Percentiles rank a stretch among this genome's conserved stretches.
phyloP scores from a whole-genome alignment of 1,140 invertebrate genomes.

The Drosophila arizonae region DNA sequence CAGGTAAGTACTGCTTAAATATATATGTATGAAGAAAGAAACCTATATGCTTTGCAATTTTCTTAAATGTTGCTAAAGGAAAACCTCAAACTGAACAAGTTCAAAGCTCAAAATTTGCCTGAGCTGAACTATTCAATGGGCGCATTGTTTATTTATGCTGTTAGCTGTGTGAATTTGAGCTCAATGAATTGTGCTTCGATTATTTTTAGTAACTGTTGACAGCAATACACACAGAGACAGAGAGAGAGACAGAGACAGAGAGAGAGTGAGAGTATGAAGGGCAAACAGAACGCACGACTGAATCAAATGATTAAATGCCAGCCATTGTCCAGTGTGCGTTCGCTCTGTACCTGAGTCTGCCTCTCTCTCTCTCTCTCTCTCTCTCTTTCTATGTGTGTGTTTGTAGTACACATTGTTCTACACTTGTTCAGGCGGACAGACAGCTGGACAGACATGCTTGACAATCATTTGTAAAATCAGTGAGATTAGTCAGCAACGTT shows the following conservation, averaged over 20 bases:
- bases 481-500: conserved; percentile 60
- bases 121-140: background rate
- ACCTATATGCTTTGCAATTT: background rate
- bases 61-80: too few relatives aligned
- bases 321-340: conserved; percentile 21
- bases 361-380: background rate
- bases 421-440: background rate
- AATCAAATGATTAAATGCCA: conserved; percentile 60
- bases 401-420: conserved; percentile 17
- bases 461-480: conserved; percentile 76
- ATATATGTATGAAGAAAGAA: background rate
- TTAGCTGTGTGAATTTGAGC: background rate
- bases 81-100: too few relatives aligned
- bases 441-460: conserved; percentile 28
- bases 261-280: conserved; percentile 4
- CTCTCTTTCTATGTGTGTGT: background rate
- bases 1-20: background rate
- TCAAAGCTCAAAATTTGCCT: background rate
- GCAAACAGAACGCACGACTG: conserved; percentile 34
- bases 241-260: background rate
- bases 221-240: background rate
- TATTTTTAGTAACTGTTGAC: conserved; percentile 51
- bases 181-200: conserved; percentile 9
- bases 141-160: background rate
- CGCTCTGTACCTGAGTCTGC: background rate